Evolutionary conservation across 2,797 vertebrate genomes (phyloP).

Genomic region (Propithecus perrieri): DNA sequence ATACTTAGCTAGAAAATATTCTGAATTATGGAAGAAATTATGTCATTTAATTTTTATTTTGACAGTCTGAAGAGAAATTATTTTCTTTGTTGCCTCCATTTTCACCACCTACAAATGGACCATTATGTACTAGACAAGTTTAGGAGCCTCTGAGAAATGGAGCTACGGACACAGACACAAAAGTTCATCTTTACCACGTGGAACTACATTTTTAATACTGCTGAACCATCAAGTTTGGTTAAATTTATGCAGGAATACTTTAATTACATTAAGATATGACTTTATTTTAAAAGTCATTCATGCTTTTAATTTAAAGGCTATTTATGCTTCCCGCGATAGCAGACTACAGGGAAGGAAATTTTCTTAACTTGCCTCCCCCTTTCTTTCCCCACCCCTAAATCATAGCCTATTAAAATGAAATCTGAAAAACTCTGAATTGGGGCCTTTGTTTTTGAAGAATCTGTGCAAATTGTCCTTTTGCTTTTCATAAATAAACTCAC

Average conservation of each 20-base stretch:
- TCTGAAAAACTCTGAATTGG: neutral
- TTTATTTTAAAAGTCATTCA: neutral
- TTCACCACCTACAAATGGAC: neutral
- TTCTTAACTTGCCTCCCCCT: neutral
- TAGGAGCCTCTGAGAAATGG: neutral
- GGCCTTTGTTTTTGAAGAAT: slow-evolving; percentile 2
- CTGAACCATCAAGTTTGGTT: neutral
- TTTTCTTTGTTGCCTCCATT: neutral
- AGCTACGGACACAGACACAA: neutral
- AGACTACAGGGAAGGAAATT: fast-evolving
- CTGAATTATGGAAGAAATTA: neutral
- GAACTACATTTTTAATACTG: neutral
- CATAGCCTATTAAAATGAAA: neutral
- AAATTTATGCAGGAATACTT: neutral
- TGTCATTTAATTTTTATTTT: slow-evolving; percentile 2
- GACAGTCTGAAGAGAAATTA: neutral
- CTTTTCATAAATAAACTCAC: neutral
- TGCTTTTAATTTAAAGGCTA: neutral
- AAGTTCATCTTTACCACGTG: fast-evolving
- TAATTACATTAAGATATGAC: neutral
- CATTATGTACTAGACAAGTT: fast-evolving
- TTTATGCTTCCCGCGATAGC: neutral
- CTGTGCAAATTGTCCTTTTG: neutral
- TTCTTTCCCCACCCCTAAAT: neutral
- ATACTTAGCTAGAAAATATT: neutral